Percentiles rank a stretch among this genome's conserved stretches.
These are phyloP conservation scores for Diorhabda sublineata DNA, from an alignment of 1,140 invertebrate species.

Conservation along the genomic window DNA sequence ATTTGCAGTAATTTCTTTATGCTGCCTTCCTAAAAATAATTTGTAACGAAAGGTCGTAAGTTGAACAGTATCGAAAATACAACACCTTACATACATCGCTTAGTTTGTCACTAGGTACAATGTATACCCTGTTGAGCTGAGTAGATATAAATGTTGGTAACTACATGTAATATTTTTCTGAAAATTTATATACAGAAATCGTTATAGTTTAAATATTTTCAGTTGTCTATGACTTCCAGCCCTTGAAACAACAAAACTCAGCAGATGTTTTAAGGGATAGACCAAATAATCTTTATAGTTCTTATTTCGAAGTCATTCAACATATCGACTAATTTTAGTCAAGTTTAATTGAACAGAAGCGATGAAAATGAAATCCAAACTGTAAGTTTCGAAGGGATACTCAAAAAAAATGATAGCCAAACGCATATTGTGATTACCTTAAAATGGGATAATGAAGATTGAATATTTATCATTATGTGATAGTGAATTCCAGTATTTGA, in stretches of 20 bases:
- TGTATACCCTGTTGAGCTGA: background rate
- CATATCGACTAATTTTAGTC: conserved; percentile 37
- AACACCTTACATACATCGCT: too few relatives aligned
- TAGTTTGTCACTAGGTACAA: too few relatives aligned
- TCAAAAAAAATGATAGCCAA: conserved; percentile 27
- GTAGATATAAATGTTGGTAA: background rate
- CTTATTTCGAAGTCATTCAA: conserved; percentile 50
- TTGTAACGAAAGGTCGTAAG: too few relatives aligned
- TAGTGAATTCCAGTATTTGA: conserved; percentile 61
- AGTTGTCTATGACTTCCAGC: too few relatives aligned
- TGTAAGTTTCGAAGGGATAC: conserved; percentile 38
- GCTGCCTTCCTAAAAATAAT: too few relatives aligned
- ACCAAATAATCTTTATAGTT: conserved; percentile 28
- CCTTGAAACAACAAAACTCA: too few relatives aligned
- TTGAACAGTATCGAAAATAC: too few relatives aligned
- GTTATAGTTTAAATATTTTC: too few relatives aligned
- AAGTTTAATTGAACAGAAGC: conserved; percentile 31
- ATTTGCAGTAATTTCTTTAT: too few relatives aligned
- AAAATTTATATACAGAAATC: too few relatives aligned
- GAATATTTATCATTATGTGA: conserved; percentile 54
- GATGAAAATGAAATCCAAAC: conserved; percentile 30
- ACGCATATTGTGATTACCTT: conserved; percentile 16
- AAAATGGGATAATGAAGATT: conserved; percentile 32
- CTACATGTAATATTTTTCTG: background rate
- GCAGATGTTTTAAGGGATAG: too few relatives aligned